Evolutionary conservation across 1,140 invertebrate genomes (phyloP), one percentile per base, ranked within the genome.

Genomic region (Bombus confusus): DNA sequence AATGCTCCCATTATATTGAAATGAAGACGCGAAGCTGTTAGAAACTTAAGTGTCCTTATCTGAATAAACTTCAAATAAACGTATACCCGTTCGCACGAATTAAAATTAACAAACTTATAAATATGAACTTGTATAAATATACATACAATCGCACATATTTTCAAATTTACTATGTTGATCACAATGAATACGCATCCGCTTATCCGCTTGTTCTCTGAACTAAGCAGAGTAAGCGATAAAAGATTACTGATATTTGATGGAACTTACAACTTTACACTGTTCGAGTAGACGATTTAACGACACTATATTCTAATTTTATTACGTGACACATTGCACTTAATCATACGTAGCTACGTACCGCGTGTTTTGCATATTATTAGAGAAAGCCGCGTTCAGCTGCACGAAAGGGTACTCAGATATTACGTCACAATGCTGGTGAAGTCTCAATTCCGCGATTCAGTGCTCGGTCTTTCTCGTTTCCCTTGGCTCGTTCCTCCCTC

Each of bases 361-460:
- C 52, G 18, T 73, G 39, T 34, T 15, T 43, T 18, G 39, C 37
- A 25, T 47, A 13, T 47, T 59, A 62, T 62, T 41, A 13, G 59
- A 64, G 37, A 28, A 68, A 52, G 31, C n/a, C 10, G 1, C 31
- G 43, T n/a, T 83, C 62, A 34, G 34, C 25, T 59, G 31, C 28
- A 25, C 83, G 69, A 62, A 81, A 74, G 52, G 41, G 71, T 78
- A 75, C 34, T 64, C 34, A 75, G 62, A 59, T 80, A 73, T 88
- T 88, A 86, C 69, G 80, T 73, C 59, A 75, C 41, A 69, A 47
- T 76, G 34, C 37, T 12, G 12, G 69, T 18, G 47, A 76, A 41
- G 47, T 88, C 83, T 80, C 82, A 74, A 64, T 79, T 83, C 37
- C 79, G 57, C 37, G 47, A 74, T 85, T 75, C 47, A 68, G 31